phyloP scores from a whole-genome alignment of 2,797 vertebrate genomes.

The Odontamblyopus rebecca region DNA sequence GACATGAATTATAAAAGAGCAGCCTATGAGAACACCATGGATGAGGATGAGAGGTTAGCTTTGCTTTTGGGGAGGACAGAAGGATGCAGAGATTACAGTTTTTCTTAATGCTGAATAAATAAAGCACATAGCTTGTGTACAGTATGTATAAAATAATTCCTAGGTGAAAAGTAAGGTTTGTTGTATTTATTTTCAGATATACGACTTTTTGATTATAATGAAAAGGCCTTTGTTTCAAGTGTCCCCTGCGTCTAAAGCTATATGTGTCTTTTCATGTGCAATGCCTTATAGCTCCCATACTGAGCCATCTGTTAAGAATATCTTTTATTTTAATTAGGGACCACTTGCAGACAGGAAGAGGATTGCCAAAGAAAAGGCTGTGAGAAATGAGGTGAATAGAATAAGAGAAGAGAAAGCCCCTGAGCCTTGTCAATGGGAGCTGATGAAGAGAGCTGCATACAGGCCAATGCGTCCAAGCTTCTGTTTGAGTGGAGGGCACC shows the following conservation, averaged over 20 bases:
- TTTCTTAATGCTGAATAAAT: conserved; percentile 5
- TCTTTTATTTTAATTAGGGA: conserved; percentile 2
- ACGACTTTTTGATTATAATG: neutral
- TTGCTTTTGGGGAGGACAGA: conserved; percentile 13
- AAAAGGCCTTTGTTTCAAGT: neutral
- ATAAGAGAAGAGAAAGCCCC: neutral
- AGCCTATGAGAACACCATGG: conserved; percentile 6
- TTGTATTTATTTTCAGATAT: neutral
- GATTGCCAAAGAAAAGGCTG: neutral
- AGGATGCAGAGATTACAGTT: conserved; percentile 22
- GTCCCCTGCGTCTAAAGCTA: neutral
- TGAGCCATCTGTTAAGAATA: conserved; percentile 1
- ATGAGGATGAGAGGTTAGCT: neutral
- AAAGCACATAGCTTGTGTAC: conserved; percentile 4
- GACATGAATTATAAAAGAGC: conserved; percentile 10
- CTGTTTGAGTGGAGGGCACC: neutral
- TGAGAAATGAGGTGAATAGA: neutral
- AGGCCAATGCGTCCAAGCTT: neutral
- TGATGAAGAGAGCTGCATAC: conserved; percentile 1
- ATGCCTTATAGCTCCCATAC: neutral
- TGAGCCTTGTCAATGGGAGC: conserved; percentile 2
- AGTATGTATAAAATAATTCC: neutral
- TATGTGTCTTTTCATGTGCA: conserved; percentile 3
- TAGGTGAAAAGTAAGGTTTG: neutral
- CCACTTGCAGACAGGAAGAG: neutral